Percentiles rank a stretch among this genome's conserved stretches.
These are phyloP conservation scores for Drosophila kurseongensis DNA, from an alignment of 1,140 invertebrate species.

Conservation along the genomic window DNA sequence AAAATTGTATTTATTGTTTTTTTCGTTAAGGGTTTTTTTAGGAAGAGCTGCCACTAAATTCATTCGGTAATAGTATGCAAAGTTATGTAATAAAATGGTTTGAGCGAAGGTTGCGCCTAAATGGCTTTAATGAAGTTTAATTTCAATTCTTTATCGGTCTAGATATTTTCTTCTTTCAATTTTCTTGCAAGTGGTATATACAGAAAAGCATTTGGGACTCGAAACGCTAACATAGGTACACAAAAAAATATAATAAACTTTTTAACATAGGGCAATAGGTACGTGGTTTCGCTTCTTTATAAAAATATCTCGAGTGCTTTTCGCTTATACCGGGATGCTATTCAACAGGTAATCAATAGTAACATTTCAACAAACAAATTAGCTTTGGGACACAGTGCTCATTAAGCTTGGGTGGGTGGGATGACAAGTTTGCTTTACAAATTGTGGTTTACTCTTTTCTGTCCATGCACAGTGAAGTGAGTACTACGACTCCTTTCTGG, in stretches of 20 bases:
- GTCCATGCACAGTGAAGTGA: conserved; percentile 2
- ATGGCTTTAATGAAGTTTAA: conserved; percentile 23
- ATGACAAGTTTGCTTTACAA: conserved; percentile 24
- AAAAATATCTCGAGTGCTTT: conserved; percentile 51
- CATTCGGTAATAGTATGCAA: conserved; percentile 53
- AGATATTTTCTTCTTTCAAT: conserved; percentile 11
- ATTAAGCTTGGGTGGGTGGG: conserved; percentile 31
- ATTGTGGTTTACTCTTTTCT: conserved; percentile 9
- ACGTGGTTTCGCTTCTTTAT: conserved; percentile 51
- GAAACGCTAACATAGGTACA: conserved; percentile 41
- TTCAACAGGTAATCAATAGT: conserved; percentile 55
- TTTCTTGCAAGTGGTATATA: conserved; percentile 42
- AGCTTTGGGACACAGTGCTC: conserved; percentile 29
- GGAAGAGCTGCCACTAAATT: conserved; percentile 75
- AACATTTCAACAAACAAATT: conserved; percentile 76
- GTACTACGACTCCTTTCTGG: conserved; percentile 9
- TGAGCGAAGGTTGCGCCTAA: conserved; percentile 44
- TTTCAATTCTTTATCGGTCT: conserved; percentile 15
- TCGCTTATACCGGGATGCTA: conserved; percentile 30
- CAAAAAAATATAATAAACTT: conserved; percentile 29
- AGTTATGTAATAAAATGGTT: conserved; percentile 41
- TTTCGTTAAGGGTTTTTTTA: conserved; percentile 59
- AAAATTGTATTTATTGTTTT: conserved; percentile 45
- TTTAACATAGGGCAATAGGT: conserved; percentile 58
- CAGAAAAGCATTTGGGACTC: conserved; percentile 29